Conservation (phyloP, 37 sponge, comb jelly and placozoan species). For the Corticium candelabrum region DNA sequence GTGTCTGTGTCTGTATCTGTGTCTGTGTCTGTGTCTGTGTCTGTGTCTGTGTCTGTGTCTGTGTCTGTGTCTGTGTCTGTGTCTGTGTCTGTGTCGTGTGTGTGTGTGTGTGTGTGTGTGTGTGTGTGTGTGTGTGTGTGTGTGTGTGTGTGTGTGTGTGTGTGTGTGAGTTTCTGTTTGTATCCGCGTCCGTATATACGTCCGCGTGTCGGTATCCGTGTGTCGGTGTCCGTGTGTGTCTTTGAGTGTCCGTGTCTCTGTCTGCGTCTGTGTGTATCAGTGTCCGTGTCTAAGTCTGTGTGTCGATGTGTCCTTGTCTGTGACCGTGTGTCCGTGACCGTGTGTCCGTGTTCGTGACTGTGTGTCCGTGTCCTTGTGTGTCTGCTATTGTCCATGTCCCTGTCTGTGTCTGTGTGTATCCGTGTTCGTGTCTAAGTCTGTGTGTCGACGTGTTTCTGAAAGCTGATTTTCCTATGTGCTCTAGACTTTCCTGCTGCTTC, state of each 20-base stretch:
- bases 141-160: background rate
- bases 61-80: background rate
- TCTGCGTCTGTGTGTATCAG: slow-evolving; percentile 49
- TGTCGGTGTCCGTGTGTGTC: background rate
- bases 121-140: background rate
- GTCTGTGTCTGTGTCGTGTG: too few relatives aligned
- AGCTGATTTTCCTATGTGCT: background rate
- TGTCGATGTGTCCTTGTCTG: background rate
- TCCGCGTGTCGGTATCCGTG: background rate
- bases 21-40: too few relatives aligned
- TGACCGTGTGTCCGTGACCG: background rate
- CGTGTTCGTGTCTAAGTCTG: background rate
- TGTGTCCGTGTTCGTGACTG: background rate
- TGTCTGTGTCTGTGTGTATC: too few relatives aligned
- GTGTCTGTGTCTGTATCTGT: too few relatives aligned
- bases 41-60: background rate
- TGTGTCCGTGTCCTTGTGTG: background rate
- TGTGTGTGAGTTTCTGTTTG: background rate
- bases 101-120: too few relatives aligned
- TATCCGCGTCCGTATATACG: background rate
- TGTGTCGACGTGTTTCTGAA: background rate
- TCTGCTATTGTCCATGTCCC: too few relatives aligned
- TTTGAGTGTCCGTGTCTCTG: background rate
- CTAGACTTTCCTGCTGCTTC: too few relatives aligned
- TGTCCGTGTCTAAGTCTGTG: slow-evolving; percentile 49